These are phyloP conservation scores for Cherax destructor DNA, from an alignment of 1,140 invertebrate genomes.

Conservation along the genomic window DNA sequence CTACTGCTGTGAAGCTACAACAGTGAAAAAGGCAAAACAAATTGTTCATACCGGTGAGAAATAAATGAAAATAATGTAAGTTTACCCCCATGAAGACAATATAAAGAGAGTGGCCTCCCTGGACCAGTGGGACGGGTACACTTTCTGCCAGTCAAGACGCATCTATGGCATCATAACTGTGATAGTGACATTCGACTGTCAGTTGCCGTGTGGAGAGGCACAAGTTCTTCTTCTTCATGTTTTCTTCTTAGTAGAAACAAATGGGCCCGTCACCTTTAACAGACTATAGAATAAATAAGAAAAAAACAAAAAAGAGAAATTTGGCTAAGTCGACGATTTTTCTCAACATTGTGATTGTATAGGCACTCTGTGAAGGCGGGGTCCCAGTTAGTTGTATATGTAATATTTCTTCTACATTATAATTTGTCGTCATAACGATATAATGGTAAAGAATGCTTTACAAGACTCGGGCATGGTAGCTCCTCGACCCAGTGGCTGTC, in stretches of 20 bases:
- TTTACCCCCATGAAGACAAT: not conserved
- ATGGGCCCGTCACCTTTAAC: constrained; percentile 52
- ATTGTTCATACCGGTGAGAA: constrained; percentile 25
- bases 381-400: constrained; percentile 63
- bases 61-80: not conserved
- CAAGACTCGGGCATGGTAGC: constrained; percentile 35
- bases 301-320: constrained; percentile 8
- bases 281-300: constrained; percentile 16
- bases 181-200: constrained; percentile 63
- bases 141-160: not conserved
- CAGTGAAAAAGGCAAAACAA: not conserved
- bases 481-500: not conserved
- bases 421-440: constrained; percentile 64
- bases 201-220: constrained; percentile 51
- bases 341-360: constrained; percentile 35
- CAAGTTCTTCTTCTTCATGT: constrained; percentile 44
- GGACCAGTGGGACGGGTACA: not conserved
- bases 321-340: not conserved
- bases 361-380: constrained; percentile 57
- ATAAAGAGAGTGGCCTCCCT: not conserved
- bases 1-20: not conserved
- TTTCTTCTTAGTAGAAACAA: constrained; percentile 33
- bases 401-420: constrained; percentile 67
- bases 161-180: constrained; percentile 54
- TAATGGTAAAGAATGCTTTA: constrained; percentile 67